These are phyloP conservation scores for Eulemur rubriventer DNA, from an alignment of 2,797 vertebrate species.

Conservation along the genomic window DNA sequence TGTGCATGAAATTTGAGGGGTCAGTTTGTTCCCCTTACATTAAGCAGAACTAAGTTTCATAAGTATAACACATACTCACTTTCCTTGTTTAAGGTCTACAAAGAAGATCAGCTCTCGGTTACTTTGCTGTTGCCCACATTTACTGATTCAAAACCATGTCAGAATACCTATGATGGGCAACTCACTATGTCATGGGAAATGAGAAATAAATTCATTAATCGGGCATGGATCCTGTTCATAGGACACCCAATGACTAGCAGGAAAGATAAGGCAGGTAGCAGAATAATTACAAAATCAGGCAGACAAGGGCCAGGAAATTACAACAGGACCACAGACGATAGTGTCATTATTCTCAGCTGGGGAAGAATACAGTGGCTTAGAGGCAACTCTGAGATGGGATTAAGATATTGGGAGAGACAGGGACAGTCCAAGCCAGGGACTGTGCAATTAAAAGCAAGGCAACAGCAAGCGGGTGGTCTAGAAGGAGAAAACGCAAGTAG, in stretches of 20 bases:
- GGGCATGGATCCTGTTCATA: background rate
- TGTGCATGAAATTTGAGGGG: background rate
- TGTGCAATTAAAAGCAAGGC: background rate
- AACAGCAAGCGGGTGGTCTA: background rate
- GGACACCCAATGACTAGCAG: background rate
- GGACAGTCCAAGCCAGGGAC: background rate
- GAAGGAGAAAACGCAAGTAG: background rate
- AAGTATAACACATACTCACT: background rate
- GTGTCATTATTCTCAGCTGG: background rate
- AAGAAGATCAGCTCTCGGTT: background rate
- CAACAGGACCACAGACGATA: background rate
- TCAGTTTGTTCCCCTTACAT: background rate
- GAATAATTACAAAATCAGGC: background rate
- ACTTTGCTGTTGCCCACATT: background rate
- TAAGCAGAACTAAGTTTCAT: conserved; percentile 13
- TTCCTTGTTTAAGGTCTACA: background rate
- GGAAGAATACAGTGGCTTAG: background rate
- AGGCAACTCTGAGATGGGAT: background rate
- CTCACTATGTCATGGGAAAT: background rate
- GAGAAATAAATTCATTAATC: background rate
- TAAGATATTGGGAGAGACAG: background rate
- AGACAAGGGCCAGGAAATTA: background rate
- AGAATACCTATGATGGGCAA: background rate
- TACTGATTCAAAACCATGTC: conserved; percentile 26
- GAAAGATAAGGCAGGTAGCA: background rate